Conservation (phyloP, 30 jellyfish, hydroid and myxozoan genomes). For the Cassiopea xamachana region DNA sequence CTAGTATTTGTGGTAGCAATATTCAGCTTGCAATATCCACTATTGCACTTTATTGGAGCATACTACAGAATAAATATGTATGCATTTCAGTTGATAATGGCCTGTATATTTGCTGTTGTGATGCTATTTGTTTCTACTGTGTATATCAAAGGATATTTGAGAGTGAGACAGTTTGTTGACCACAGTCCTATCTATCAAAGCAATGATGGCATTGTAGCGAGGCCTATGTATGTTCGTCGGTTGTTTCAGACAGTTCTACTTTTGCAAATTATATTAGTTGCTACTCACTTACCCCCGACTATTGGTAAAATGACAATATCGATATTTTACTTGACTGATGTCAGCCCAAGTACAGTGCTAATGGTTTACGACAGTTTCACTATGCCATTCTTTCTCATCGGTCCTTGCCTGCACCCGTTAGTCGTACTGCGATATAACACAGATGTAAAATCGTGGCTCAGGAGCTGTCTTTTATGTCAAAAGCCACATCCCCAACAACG, state of each 20-base stretch:
- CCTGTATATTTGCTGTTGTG: neutral
- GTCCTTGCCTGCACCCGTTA: slow-evolving; percentile 3
- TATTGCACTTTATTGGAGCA: neutral
- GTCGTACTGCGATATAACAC: slow-evolving; percentile 7
- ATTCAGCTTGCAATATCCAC: neutral
- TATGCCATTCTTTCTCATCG: neutral
- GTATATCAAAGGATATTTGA: slow-evolving; percentile 11
- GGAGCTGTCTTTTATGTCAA: neutral
- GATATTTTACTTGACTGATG: neutral
- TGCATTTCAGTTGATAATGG: neutral
- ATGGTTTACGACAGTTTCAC: neutral
- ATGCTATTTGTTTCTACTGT: neutral
- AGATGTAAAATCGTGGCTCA: slow-evolving; percentile 13
- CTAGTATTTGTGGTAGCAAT: neutral
- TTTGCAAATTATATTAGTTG: neutral
- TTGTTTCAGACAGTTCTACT: slow-evolving; percentile 13
- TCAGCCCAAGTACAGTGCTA: neutral
- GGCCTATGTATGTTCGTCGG: slow-evolving; percentile 36
- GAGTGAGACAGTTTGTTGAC: slow-evolving; percentile 9
- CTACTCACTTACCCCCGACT: neutral
- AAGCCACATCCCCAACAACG: neutral
- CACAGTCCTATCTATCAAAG: slow-evolving; percentile 17
- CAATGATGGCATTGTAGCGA: slow-evolving; percentile 1
- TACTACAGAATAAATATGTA: neutral
- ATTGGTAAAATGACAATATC: neutral